A percentile compares a stretch with the other conserved stretches of the same genome.
These are phyloP conservation scores for Horisme vitalbata DNA, from an alignment of 2,888 invertebrate species.

Conservation along the genomic window DNA sequence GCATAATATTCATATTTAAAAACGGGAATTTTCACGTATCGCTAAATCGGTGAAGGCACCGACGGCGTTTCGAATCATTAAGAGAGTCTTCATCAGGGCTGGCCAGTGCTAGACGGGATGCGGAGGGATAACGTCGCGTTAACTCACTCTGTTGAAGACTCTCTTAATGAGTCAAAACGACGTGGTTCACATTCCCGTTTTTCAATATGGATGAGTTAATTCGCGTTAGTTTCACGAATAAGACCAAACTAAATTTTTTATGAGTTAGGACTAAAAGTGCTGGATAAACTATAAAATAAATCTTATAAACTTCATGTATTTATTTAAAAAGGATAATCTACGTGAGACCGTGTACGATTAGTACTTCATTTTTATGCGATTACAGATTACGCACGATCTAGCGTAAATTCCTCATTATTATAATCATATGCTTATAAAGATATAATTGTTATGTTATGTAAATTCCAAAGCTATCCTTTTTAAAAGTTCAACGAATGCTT, in stretches of 20 bases:
- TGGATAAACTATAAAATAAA: not conserved
- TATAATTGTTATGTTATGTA: not conserved
- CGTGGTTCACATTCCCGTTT: too few relatives aligned
- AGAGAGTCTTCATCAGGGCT: too few relatives aligned
- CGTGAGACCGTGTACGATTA: not conserved
- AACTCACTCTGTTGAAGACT: too few relatives aligned
- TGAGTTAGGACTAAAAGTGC: not conserved
- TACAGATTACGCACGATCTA: not conserved
- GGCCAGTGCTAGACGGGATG: too few relatives aligned
- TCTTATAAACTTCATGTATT: not conserved
- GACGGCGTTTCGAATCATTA: too few relatives aligned
- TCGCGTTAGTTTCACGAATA: too few relatives aligned
- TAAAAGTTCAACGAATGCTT: conserved; percentile 1
- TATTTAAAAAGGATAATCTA: not conserved
- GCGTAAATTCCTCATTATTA: not conserved
- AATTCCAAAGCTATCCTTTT: conserved; percentile 1
- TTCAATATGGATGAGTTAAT: too few relatives aligned
- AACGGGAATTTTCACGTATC: too few relatives aligned
- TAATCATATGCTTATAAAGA: not conserved
- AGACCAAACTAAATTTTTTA: not conserved
- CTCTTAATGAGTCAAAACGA: too few relatives aligned
- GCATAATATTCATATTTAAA: too few relatives aligned
- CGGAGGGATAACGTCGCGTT: too few relatives aligned
- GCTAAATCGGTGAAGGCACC: too few relatives aligned
- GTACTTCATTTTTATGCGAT: not conserved